Percentiles rank a stretch among this genome's conserved stretches.
These are phyloP conservation scores for Oligia latruncula DNA, from an alignment of 2,888 invertebrate genomes.

Conservation along the genomic window DNA sequence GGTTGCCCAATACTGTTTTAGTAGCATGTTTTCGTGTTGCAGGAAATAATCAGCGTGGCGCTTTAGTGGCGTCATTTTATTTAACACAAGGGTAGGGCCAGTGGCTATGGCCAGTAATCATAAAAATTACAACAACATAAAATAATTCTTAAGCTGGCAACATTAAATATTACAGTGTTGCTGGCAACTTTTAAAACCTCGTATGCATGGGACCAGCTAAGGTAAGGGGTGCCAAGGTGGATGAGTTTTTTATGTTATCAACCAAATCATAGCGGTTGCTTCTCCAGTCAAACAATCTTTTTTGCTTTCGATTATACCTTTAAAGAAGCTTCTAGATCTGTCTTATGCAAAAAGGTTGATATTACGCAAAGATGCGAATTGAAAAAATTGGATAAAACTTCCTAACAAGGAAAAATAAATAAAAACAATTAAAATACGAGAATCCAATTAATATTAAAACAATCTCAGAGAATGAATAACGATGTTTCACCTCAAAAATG, in stretches of 20 bases:
- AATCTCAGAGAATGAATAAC: background rate
- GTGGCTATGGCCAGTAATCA: too few relatives aligned
- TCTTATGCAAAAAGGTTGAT: background rate
- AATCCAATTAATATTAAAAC: background rate
- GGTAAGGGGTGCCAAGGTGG: background rate
- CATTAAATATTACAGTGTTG: background rate
- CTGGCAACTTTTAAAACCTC: background rate
- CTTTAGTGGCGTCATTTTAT: too few relatives aligned
- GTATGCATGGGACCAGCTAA: background rate
- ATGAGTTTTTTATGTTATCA: background rate
- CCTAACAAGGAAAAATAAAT: slow-evolving; percentile 16
- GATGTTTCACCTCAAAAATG: background rate
- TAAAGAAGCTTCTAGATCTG: too few relatives aligned
- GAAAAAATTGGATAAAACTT: background rate
- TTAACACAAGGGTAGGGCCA: too few relatives aligned
- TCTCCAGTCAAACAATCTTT: background rate
- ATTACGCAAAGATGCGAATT: background rate
- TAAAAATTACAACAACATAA: too few relatives aligned
- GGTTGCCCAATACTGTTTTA: background rate
- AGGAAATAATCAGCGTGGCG: too few relatives aligned
- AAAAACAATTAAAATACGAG: background rate
- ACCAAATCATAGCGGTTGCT: background rate
- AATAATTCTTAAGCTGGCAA: too few relatives aligned
- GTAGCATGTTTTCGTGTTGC: background rate
- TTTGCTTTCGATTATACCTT: background rate